These are phyloP conservation scores for Drosophila anomalipes DNA, from an alignment of 2,888 invertebrate species.

Conservation along the genomic window DNA sequence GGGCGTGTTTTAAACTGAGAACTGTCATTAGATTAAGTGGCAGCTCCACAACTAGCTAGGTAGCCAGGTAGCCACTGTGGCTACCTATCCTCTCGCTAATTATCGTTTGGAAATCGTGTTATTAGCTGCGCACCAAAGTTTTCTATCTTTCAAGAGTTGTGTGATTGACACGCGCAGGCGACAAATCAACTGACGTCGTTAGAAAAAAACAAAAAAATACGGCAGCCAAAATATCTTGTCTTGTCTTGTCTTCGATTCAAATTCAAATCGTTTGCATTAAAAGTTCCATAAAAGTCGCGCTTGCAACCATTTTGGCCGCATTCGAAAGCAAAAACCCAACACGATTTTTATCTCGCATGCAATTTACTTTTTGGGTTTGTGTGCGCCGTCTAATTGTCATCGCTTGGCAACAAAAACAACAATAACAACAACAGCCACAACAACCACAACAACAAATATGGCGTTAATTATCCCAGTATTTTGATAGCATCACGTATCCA, in stretches of 20 bases:
- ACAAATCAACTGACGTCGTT: slow-evolving; percentile 66
- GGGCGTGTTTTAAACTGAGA: slow-evolving; percentile 64
- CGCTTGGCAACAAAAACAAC: slow-evolving; percentile 21
- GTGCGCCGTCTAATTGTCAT: slow-evolving; percentile 49
- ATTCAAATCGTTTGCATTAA: slow-evolving; percentile 79
- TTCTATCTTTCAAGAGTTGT: slow-evolving; percentile 4
- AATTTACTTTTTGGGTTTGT: slow-evolving; percentile 58
- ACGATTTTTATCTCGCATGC: slow-evolving; percentile 68
- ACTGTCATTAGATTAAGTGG: slow-evolving; percentile 81
- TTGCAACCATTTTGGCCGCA: slow-evolving; percentile 50
- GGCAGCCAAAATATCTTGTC: slow-evolving; percentile 33
- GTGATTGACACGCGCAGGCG: slow-evolving; percentile 79
- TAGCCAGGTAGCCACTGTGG: slow-evolving; percentile 14
- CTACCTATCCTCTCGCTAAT: slow-evolving; percentile 60
- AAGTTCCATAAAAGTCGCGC: slow-evolving; percentile 63
- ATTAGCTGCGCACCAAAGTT: slow-evolving; percentile 48
- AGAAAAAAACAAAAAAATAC: neutral
- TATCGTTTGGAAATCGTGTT: slow-evolving; percentile 79
- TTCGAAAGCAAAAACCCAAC: slow-evolving; percentile 53
- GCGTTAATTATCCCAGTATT: slow-evolving; percentile 79
- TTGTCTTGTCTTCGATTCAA: slow-evolving; percentile 66
- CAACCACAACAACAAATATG: slow-evolving; percentile 68
- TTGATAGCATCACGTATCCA: slow-evolving; percentile 80
- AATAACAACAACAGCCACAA: slow-evolving; percentile 32
- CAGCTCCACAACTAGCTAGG: slow-evolving; percentile 41